Percentiles rank a stretch among this genome's conserved stretches.
These are phyloP conservation scores for Carlito syrichta DNA, from an alignment of 2,113 vertebrate genomes.

Conservation along the genomic window DNA sequence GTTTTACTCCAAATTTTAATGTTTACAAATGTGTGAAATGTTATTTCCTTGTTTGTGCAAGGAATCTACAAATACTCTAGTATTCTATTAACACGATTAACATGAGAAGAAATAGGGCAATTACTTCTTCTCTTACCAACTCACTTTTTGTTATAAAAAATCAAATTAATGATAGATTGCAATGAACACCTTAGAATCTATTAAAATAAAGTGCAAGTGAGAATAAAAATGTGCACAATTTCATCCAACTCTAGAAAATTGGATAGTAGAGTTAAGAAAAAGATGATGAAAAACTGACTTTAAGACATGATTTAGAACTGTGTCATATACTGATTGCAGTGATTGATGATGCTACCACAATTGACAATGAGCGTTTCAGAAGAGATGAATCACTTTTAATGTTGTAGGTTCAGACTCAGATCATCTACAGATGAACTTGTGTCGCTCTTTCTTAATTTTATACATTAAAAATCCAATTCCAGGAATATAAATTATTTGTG, in stretches of 20 bases:
- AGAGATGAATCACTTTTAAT: conserved; percentile 2
- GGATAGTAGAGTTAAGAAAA: conserved; percentile 23
- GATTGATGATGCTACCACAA: not conserved
- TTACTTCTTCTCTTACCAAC: not conserved
- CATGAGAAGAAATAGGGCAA: not conserved
- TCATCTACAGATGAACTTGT: not conserved
- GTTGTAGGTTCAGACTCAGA: conserved; percentile 30
- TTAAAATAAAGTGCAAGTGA: not conserved
- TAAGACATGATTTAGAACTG: conserved; percentile 43
- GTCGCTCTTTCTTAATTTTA: conserved; percentile 56
- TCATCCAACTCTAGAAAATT: not conserved
- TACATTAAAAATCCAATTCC: conserved; percentile 18
- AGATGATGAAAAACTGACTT: conserved; percentile 19
- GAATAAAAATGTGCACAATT: not conserved
- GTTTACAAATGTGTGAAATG: not conserved
- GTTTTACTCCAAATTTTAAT: not conserved
- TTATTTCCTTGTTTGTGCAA: not conserved
- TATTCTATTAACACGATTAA: not conserved
- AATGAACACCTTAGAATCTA: not conserved
- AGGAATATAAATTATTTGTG: not conserved
- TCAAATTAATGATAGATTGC: not conserved
- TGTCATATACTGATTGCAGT: not conserved
- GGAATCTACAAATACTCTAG: not conserved
- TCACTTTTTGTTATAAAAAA: not conserved
- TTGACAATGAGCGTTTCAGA: not conserved